Base-by-base conservation (phyloP, 2,888 invertebrate genomes). In the Argynnis bischoffii region DNA sequence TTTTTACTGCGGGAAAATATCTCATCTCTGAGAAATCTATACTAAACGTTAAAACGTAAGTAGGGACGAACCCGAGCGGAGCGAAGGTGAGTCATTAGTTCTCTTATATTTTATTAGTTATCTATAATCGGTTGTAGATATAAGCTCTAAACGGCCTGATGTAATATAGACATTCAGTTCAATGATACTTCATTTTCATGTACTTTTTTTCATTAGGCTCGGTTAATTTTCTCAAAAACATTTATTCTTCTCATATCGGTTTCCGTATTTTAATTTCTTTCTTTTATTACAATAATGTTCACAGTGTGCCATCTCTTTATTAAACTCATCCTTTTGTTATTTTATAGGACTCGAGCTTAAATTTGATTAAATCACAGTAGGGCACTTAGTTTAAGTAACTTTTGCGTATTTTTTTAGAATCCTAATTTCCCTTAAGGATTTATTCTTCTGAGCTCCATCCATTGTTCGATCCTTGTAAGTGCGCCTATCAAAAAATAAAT, bases 351-450 rank as follows among this genome's bases (percentile, higher is more conserved):
- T 46, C 14, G 35, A 21, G 48, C 56, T 63, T 16, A 55, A 67
- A 63, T 63, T 71, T 64, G 63, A 67, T 71, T 71, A 71, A 71
- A 69, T 69, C 69, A 55, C 66, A 60, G 67, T 63, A 59, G 67
- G 59, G 64, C 51, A 64, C 64, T 71, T 46, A 63, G n/a, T 68
- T 70, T 64, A 70, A 72, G 69, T 70, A 72, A 70, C 57, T 63
- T 72, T 69, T 50, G 65, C 66, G 72, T 69, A 71, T 72, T 70
- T 73, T 41, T 69, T 68, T 63, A 63, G 66, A 65, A 57, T 63
- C 64, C 69, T 70, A 70, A 72, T 74, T 72, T 72, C 68, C 70
- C 67, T 54, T 48, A 69, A 71, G 70, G 70, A 66, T 74, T 72
- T 72, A 65, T 66, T 65, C 15, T 13, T 55, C 35, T 26, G 21